Evolutionary conservation across 1,140 invertebrate genomes (phyloP), one percentile per base, ranked within the genome.

Genomic region (Eufriesea mexicana): DNA sequence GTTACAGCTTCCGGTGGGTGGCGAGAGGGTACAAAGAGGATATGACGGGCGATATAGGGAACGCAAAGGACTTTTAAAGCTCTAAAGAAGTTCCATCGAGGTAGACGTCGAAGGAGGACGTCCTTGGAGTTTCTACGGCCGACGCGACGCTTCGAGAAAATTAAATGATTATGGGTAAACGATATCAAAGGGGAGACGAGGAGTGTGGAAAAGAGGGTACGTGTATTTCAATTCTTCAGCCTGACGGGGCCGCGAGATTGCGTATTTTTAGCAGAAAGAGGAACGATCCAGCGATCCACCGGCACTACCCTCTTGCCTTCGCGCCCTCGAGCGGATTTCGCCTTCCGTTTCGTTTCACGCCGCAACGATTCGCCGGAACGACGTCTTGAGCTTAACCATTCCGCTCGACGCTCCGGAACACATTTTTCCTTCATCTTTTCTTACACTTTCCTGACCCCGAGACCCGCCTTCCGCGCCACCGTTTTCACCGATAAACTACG

Each of bases 161-260:
- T 94, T 94, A 94, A 94, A 94, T 94, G 94, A 94, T 94, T 94
- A 94, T 94, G 93, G 94, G 91, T 94, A 94, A 94, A 94, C 93
- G 93, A 94, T 94, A 94, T 94, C 93, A 94, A 94, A 94, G 93
- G 76, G 83, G 78, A 67, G 70, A 62, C 61, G 66, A 59, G 61
- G 42, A 66, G 66, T 71, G 72, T 74, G 78, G 78, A 64, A 83
- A 49, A 59, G 62, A 64, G 61, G 73, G 82, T 64, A 91, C 92
- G 89, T 91, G 92, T 92, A 94, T 94, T 94, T 94, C 94, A 94
- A 94, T 94, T 94, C 93, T 94, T 94, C 94, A 93, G 94, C 94
- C 91, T 94, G 94, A 94, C 93, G 90, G 90, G 89, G 84, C 92
- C 90, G 90, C 93, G 79, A 94, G 93, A 94, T 94, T 94, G 94